Evolutionary conservation across 1,140 invertebrate species (phyloP).

Genomic region (Rhyacophila brunnea): DNA sequence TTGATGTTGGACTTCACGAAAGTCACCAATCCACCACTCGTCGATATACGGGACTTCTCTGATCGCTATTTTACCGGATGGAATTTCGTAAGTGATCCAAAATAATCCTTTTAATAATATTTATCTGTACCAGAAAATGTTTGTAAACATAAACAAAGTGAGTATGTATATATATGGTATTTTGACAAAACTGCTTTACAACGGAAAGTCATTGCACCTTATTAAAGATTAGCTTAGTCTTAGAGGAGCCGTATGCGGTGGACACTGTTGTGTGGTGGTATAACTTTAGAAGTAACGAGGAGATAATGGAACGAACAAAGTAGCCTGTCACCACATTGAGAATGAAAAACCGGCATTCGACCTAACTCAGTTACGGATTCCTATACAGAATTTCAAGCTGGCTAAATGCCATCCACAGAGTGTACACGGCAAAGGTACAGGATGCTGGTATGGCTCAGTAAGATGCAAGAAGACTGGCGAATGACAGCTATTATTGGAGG

Average conservation of each 20-base stretch:
- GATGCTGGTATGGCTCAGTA: too few relatives aligned
- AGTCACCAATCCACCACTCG: conserved; percentile 4
- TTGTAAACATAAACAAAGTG: neutral
- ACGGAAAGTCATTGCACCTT: neutral
- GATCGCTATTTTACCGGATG: conserved; percentile 22
- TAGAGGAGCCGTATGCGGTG: neutral
- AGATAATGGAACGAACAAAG: too few relatives aligned
- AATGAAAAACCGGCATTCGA: too few relatives aligned
- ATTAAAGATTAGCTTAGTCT: neutral
- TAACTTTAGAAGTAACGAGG: neutral
- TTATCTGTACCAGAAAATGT: neutral
- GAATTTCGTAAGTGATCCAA: conserved; percentile 28
- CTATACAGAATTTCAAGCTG: too few relatives aligned
- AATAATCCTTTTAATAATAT: neutral
- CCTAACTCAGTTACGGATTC: too few relatives aligned
- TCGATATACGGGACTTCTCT: conserved; percentile 20
- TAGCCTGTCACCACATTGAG: too few relatives aligned
- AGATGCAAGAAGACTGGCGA: too few relatives aligned
- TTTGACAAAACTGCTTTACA: neutral
- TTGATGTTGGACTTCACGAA: conserved; percentile 1
- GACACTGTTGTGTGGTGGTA: neutral
- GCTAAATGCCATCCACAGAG: too few relatives aligned
- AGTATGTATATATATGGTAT: too few relatives aligned
- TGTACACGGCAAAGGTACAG: too few relatives aligned
- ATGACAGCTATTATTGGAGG: too few relatives aligned